These are phyloP conservation scores for Clostera curtula DNA, from an alignment of 2,888 invertebrate genomes.

Conservation along the genomic window DNA sequence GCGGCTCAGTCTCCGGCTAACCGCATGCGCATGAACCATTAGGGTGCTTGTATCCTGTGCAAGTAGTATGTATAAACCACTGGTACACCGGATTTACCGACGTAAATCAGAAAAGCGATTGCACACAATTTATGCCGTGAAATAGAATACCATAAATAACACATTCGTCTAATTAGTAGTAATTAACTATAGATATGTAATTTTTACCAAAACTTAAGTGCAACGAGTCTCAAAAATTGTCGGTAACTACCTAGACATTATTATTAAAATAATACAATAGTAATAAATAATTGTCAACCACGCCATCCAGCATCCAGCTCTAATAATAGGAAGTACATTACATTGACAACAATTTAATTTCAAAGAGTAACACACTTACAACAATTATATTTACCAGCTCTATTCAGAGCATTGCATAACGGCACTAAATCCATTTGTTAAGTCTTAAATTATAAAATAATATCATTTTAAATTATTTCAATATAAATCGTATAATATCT, in stretches of 20 bases:
- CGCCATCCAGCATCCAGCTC: conserved; percentile 27
- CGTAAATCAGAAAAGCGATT: too few species aligned
- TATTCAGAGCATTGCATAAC: conserved; percentile 22
- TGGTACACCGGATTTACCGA: too few species aligned
- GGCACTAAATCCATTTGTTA: conserved; percentile 23
- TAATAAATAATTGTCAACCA: conserved; percentile 20
- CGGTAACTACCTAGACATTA: too few species aligned
- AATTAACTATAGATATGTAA: conserved; percentile 65
- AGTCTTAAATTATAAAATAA: conserved; percentile 11
- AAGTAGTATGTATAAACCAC: too few species aligned
- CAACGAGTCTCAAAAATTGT: conserved; percentile 12
- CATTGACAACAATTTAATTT: conserved; percentile 39
- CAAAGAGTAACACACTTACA: conserved; percentile 48
- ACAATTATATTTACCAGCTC: conserved; percentile 31
- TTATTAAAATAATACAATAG: too few species aligned
- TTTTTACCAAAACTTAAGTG: conserved; percentile 20
- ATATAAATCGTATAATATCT: too few species aligned
- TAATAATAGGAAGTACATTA: conserved; percentile 20
- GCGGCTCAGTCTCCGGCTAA: too few species aligned
- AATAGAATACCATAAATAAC: too few species aligned
- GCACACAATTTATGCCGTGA: too few species aligned
- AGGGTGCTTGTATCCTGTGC: too few species aligned
- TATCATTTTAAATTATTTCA: conserved; percentile 6
- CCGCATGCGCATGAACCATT: too few species aligned
- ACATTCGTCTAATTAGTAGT: conserved; percentile 33